Percentiles rank a stretch among this genome's conserved stretches.
phyloP scores from a whole-genome alignment of 2,888 invertebrate species.

The Microplitis deprimator region DNA sequence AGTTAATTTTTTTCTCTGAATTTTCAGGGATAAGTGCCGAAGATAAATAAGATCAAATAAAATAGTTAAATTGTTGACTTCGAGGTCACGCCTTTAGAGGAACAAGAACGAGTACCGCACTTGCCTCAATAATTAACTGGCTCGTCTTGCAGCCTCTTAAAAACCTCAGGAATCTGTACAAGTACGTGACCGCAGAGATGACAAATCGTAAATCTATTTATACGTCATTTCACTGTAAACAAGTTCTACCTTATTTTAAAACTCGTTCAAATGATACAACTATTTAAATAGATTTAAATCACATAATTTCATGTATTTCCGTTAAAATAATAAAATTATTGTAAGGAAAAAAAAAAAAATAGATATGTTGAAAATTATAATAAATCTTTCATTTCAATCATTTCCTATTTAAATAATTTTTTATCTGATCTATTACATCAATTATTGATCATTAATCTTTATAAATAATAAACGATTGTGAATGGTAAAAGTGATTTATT shows the following conservation, averaged over 20 bases:
- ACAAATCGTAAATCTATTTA: constrained; percentile 12
- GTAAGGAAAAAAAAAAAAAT: not conserved
- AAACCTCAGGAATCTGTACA: not conserved
- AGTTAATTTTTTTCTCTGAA: not conserved
- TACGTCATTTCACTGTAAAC: not conserved
- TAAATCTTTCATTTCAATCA: not conserved
- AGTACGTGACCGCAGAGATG: not conserved
- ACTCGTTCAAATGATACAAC: not conserved
- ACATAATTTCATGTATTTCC: not conserved
- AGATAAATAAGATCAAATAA: constrained; percentile 23
- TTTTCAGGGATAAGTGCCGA: not conserved
- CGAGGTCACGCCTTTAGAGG: constrained; percentile 4
- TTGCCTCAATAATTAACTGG: constrained; percentile 1
- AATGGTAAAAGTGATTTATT: not conserved
- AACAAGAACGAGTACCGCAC: not conserved
- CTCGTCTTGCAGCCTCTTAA: not conserved
- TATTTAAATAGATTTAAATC: not conserved
- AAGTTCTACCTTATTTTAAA: not conserved
- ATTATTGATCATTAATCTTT: not conserved
- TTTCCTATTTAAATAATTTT: not conserved
- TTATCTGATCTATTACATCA: not conserved
- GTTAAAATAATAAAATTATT: not conserved
- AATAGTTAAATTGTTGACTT: constrained; percentile 4
- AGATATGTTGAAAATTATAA: not conserved
- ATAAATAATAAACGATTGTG: not conserved